phyloP scores from a whole-genome alignment of 2,888 invertebrate genomes.

The Chrysolina oricalcia region DNA sequence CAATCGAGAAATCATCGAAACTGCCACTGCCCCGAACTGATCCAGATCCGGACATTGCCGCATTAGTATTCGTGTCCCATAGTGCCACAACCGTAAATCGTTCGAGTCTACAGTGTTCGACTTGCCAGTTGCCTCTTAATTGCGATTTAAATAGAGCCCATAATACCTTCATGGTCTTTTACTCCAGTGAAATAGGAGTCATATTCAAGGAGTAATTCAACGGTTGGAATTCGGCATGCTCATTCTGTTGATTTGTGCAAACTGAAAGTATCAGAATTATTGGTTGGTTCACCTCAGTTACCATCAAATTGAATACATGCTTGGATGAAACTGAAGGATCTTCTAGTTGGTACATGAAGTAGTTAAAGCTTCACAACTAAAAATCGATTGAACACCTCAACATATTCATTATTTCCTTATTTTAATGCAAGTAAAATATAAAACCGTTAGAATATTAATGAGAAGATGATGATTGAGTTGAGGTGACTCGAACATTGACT shows the following conservation, averaged over 20 bases:
- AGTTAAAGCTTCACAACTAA: too few species aligned
- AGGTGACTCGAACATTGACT: too few species aligned
- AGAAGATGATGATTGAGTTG: too few species aligned
- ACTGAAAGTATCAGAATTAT: not conserved
- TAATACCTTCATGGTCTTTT: slow-evolving; percentile 44
- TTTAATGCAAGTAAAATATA: too few species aligned
- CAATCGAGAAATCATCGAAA: slow-evolving; percentile 1
- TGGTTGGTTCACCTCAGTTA: too few species aligned
- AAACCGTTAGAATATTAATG: too few species aligned
- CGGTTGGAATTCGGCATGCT: not conserved
- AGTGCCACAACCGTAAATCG: slow-evolving; percentile 58
- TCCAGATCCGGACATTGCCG: slow-evolving; percentile 46
- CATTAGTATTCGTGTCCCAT: slow-evolving; percentile 58
- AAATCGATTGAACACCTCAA: too few species aligned
- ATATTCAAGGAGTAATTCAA: not conserved
- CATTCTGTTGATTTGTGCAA: not conserved
- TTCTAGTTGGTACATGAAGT: too few species aligned
- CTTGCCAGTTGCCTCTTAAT: slow-evolving; percentile 55
- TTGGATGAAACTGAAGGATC: too few species aligned
- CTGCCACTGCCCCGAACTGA: slow-evolving; percentile 38
- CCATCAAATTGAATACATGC: too few species aligned
- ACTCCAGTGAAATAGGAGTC: slow-evolving; percentile 18
- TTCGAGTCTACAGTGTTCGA: slow-evolving; percentile 52
- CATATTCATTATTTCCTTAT: too few species aligned
- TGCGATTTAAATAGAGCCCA: slow-evolving; percentile 56